A percentile compares a stretch with the other conserved stretches of the same genome.
phyloP scores from a whole-genome alignment of 1,140 invertebrate genomes.

The Aphelenchoides besseyi region DNA sequence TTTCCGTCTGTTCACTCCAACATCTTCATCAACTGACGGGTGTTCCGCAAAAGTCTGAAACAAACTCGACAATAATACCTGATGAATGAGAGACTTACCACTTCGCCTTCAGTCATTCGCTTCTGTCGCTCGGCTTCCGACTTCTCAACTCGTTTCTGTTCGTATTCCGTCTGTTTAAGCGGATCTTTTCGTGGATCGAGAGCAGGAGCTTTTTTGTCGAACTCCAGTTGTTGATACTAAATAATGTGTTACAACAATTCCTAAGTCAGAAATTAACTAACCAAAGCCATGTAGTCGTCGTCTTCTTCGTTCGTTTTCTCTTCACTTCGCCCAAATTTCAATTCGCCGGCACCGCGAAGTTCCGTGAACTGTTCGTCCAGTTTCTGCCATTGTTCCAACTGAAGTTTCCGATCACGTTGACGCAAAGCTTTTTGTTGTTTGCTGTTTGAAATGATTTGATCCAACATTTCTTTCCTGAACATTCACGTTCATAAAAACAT shows the following conservation, averaged over 20 bases:
- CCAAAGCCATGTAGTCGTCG: constrained; percentile 19
- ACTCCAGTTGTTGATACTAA: constrained; percentile 18
- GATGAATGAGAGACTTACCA: not conserved
- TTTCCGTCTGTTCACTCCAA: not conserved
- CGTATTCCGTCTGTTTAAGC: not conserved
- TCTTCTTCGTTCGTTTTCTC: not conserved
- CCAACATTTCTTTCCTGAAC: constrained; percentile 15
- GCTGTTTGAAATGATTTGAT: not conserved
- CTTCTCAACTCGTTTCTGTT: constrained; percentile 10
- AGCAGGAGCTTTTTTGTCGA: constrained; percentile 4
- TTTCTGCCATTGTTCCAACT: constrained; percentile 16
- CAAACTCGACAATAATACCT: not conserved
- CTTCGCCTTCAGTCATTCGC: not conserved
- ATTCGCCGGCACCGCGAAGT: not conserved
- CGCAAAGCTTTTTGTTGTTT: not conserved
- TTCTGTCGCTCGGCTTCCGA: constrained; percentile 11
- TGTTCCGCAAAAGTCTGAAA: not conserved
- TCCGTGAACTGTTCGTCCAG: constrained; percentile 17
- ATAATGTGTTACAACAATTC: not conserved
- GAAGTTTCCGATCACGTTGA: not conserved
- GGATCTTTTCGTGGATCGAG: constrained; percentile 11
- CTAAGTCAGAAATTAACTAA: not conserved
- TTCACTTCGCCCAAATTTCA: constrained; percentile 16
- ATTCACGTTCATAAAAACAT: not conserved
- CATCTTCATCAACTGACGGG: constrained; percentile 11